Conservation (phyloP, 2,888 invertebrate genomes). For the Polyploca ridens region DNA sequence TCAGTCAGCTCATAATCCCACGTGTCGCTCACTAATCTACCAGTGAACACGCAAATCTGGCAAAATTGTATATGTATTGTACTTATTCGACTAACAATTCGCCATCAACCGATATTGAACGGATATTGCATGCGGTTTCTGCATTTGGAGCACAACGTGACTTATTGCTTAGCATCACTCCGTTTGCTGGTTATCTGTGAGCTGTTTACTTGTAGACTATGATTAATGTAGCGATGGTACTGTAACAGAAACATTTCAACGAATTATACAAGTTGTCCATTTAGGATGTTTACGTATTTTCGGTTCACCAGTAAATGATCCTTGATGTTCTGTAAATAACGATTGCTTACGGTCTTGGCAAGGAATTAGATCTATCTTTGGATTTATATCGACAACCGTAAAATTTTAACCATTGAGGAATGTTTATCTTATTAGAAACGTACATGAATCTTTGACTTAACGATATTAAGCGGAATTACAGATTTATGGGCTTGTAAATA, state of each 20-base stretch:
- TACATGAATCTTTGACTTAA: neutral
- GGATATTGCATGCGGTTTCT: conserved; percentile 45
- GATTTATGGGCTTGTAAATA: neutral
- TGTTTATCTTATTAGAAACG: conserved; percentile 5
- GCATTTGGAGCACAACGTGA: conserved; percentile 24
- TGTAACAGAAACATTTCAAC: neutral
- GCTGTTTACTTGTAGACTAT: neutral
- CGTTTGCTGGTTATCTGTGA: neutral
- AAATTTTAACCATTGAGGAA: neutral
- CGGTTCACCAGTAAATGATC: conserved; percentile 5
- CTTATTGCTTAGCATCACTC: conserved; percentile 24
- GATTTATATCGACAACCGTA: conserved; percentile 10
- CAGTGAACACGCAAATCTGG: neutral
- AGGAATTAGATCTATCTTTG: conserved; percentile 1
- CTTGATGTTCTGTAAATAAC: conserved; percentile 9
- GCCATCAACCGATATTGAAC: conserved; percentile 27
- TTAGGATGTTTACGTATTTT: conserved; percentile 4
- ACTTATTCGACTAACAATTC: neutral
- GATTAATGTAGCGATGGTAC: neutral
- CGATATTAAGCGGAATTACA: neutral
- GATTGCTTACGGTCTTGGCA: neutral
- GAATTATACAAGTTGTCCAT: neutral
- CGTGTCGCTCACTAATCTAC: conserved; percentile 1
- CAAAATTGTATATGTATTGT: conserved; percentile 5
- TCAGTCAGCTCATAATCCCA: neutral